A percentile compares a stretch with the other conserved stretches of the same genome.
Evolutionary conservation across 35 echinoderm and acorn worm species (phyloP).

Genomic region (Ptychodera flava): DNA sequence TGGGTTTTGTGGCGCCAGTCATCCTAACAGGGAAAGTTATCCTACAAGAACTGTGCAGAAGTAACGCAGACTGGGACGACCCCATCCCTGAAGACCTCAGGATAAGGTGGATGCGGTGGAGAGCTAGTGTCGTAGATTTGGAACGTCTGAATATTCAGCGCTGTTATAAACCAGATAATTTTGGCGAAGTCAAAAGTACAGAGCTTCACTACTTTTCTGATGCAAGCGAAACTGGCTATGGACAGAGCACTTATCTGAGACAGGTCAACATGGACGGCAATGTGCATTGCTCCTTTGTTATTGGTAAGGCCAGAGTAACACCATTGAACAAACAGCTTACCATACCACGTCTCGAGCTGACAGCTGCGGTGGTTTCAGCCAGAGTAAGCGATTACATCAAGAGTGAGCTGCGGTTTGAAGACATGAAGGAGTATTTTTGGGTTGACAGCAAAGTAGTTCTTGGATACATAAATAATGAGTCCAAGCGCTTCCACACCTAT

Average conservation of each 20-base stretch:
- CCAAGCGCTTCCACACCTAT: slow-evolving; percentile 26
- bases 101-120: background rate
- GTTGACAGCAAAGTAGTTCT: slow-evolving; percentile 18
- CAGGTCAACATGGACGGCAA: background rate
- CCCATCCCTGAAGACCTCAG: slow-evolving; percentile 26
- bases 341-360: background rate
- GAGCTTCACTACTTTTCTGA: background rate
- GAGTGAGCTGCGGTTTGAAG: background rate
- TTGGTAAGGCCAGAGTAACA: slow-evolving; percentile 20
- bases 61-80: slow-evolving; percentile 48
- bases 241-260: slow-evolving; percentile 12
- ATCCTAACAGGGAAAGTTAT: slow-evolving; percentile 8
- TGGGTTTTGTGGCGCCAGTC: slow-evolving; percentile 41
- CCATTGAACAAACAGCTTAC: background rate
- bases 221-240: slow-evolving; percentile 23
- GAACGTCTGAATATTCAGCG: background rate
- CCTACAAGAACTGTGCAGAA: background rate
- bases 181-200: background rate
- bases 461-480: background rate
- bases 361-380: background rate
- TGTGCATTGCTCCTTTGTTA: slow-evolving; percentile 24
- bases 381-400: background rate
- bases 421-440: slow-evolving; percentile 34
- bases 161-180: slow-evolving; percentile 3
- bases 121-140: background rate